A percentile compares a stretch with the other conserved stretches of the same genome.
Conservation (phyloP, 2,888 invertebrate species). For the Phyto melanocephala region DNA sequence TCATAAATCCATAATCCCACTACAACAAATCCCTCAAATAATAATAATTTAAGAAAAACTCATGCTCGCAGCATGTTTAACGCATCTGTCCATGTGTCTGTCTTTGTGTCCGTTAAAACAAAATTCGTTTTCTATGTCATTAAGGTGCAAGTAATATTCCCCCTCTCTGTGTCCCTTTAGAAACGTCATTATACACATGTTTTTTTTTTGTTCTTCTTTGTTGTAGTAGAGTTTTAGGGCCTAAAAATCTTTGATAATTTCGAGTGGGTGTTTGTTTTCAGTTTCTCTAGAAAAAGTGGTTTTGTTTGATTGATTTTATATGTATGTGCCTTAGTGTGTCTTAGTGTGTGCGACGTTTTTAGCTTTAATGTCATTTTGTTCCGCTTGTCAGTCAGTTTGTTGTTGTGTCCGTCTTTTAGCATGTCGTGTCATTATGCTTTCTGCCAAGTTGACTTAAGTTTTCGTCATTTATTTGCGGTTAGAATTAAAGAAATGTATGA, state of each 20-base stretch:
- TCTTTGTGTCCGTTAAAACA: not conserved
- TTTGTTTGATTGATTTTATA: not conserved
- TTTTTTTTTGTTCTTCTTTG: slow-evolving; percentile 1
- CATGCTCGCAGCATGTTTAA: not conserved
- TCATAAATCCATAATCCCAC: slow-evolving; percentile 1
- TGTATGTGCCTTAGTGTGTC: not conserved
- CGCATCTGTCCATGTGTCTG: not conserved
- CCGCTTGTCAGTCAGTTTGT: slow-evolving; percentile 38
- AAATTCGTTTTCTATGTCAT: not conserved
- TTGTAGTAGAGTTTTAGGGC: not conserved
- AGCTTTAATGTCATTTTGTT: slow-evolving; percentile 7
- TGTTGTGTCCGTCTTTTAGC: not conserved
- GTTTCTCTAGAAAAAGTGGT: not conserved
- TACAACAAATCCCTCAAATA: slow-evolving; percentile 17
- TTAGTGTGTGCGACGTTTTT: not conserved
- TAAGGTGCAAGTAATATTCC: not conserved
- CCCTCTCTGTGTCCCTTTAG: too few species aligned
- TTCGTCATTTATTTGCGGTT: not conserved
- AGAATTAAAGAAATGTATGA: not conserved
- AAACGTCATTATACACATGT: slow-evolving; percentile 12
- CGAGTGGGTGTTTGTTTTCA: slow-evolving; percentile 23
- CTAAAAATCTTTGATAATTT: slow-evolving; percentile 13
- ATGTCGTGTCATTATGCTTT: slow-evolving; percentile 31
- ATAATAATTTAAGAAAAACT: not conserved
- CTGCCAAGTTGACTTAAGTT: slow-evolving; percentile 15